phyloP scores from a whole-genome alignment of 1,140 invertebrate species.

The Latrodectus geometricus region DNA sequence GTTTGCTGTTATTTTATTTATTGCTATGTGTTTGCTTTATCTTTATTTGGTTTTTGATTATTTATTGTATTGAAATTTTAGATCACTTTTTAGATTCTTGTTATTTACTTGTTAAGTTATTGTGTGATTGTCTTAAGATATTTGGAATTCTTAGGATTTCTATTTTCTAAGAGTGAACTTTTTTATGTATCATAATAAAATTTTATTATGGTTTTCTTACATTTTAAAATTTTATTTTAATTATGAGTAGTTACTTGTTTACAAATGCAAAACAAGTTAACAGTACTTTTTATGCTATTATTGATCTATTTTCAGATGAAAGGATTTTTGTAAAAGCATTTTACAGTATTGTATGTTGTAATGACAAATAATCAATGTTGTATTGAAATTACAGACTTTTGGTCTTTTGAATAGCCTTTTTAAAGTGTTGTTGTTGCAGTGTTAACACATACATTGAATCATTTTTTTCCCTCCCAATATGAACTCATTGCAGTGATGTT shows the following conservation, averaged over 20 bases:
- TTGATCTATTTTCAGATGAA: conserved; percentile 59
- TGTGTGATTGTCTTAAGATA: background rate
- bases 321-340: conserved; percentile 49
- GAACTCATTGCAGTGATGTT: conserved; percentile 25
- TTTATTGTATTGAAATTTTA: background rate
- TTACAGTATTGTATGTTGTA: conserved; percentile 57
- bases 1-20: background rate
- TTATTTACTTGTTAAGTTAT: background rate
- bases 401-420: conserved; percentile 52
- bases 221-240: conserved; percentile 16
- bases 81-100: background rate
- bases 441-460: conserved; percentile 27
- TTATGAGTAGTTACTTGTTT: conserved; percentile 24
- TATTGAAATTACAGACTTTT: conserved; percentile 34
- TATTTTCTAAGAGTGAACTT: background rate
- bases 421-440: conserved; percentile 50
- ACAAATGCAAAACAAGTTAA: conserved; percentile 43
- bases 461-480: conserved; percentile 16
- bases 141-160: background rate
- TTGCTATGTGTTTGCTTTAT: background rate
- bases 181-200: conserved; percentile 10
- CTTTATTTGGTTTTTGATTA: background rate
- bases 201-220: conserved; percentile 24
- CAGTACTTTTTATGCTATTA: conserved; percentile 56
- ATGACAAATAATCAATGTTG: conserved; percentile 41